Percentiles rank a stretch among this genome's conserved stretches.
Conservation (phyloP, 2,113 vertebrate species). For the Marmota monax region DNA sequence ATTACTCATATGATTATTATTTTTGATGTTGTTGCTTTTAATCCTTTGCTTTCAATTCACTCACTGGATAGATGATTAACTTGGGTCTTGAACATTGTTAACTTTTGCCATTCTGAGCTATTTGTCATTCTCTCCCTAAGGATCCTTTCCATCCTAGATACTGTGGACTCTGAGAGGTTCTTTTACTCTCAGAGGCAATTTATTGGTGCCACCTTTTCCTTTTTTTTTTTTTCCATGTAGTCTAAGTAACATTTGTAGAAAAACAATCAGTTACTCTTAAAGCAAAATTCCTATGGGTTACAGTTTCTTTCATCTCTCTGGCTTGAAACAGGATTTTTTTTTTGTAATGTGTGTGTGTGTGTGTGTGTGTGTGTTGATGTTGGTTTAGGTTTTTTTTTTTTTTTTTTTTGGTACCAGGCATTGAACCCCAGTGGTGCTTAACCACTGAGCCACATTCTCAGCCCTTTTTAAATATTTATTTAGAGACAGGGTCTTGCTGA, state of each 20-base stretch:
- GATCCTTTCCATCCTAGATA: background rate
- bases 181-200: constrained; percentile 1
- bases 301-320: constrained; percentile 38
- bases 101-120: constrained; percentile 44
- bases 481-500: no score
- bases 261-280: constrained; percentile 55
- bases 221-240: background rate
- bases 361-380: background rate
- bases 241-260: constrained; percentile 23
- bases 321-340: constrained; percentile 35
- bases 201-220: constrained; percentile 41
- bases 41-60: constrained; percentile 65
- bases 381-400: background rate
- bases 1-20: constrained; percentile 62
- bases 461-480: no score
- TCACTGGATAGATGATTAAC: constrained; percentile 60
- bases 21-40: constrained; percentile 61
- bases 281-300: constrained; percentile 48
- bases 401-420: no score
- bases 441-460: no score
- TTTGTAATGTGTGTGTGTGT: background rate
- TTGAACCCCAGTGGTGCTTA: no score
- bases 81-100: constrained; percentile 47
- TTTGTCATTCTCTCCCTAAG: background rate
- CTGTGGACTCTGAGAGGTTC: background rate